Percentiles rank a stretch among this genome's conserved stretches.
phyloP scores from a whole-genome alignment of 2,888 invertebrate genomes.

The Papilio gigon region DNA sequence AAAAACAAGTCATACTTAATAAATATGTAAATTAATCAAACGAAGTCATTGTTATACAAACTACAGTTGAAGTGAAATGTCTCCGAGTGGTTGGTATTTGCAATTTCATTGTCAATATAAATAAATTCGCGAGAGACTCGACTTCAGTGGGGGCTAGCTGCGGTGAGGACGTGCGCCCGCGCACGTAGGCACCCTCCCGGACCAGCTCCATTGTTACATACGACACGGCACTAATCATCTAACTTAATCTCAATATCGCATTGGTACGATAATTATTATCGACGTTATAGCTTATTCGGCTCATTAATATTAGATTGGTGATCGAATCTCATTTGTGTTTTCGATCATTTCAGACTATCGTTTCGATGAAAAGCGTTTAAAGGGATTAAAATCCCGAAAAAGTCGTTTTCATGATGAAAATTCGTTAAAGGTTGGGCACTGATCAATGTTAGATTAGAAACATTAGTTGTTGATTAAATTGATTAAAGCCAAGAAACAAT shows the following conservation, averaged over 20 bases:
- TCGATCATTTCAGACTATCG: not conserved
- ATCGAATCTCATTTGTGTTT: not conserved
- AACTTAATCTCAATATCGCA: not conserved
- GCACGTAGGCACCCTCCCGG: conserved; percentile 71
- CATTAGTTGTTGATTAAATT: too few species aligned
- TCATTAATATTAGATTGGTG: not conserved
- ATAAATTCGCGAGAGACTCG: conserved; percentile 53
- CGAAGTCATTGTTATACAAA: not conserved
- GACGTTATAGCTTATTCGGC: not conserved
- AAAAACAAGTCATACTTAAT: too few species aligned
- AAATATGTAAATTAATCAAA: not conserved
- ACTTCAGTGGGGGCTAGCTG: conserved; percentile 59
- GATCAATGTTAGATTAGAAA: too few species aligned
- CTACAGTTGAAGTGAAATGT: not conserved
- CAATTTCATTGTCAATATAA: conserved; percentile 18
- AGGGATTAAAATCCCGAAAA: not conserved
- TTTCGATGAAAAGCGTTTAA: not conserved
- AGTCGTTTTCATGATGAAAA: too few species aligned
- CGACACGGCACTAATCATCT: conserved; percentile 42
- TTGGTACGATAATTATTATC: conserved; percentile 5
- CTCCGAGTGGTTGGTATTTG: conserved; percentile 7
- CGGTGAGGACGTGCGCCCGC: conserved; percentile 63
- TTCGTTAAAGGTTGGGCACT: too few species aligned
- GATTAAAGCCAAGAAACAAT: too few species aligned
- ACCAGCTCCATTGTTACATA: conserved; percentile 53